Evolutionary conservation across 2,113 vertebrate genomes (phyloP), one percentile per base, ranked within the genome.

Genomic region (Sinocyclocheilus maitianheensis): DNA sequence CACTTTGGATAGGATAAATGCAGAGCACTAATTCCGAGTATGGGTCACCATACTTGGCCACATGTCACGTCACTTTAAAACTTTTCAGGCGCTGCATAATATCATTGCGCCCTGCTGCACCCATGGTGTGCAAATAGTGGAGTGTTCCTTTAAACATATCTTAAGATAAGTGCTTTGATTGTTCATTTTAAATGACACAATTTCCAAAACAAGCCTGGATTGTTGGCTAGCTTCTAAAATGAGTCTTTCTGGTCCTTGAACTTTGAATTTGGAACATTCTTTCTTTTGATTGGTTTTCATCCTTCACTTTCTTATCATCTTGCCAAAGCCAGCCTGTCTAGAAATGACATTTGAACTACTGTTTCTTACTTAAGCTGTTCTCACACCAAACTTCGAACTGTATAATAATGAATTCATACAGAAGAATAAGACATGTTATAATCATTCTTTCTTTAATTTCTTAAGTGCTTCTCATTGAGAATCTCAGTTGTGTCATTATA

Each of bases 251-350:
- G 24, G 4, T 81, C 58, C 34, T 11, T 65, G 18, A 62, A 79
- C 53, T 62, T 46, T 77, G 2, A 12, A 63, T 58, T 78, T 60
- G 37, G 7, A 46, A 14, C 62, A 30, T 67, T 67, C 62, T 81
- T 81, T 30, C 30, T 55, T 77, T 77, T 40, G 30, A 80, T 14
- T 43, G 58, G 77, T 40, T 63, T n/a, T 80, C 77, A 46, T 80
- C 34, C 22, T 6, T 80, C 24, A 51, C n/a, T 67, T 22, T 46
- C 16, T 12, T 67, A 3, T 51, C 14, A 30, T 67, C 43, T 48
- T 51, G n/a, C 14, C 43, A 67, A 81, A 81, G 40, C 40, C 16
- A 24, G 24, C 3, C 30, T 34, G 30, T 34, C 30, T 34, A 34
- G 30, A 34, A 34, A 34, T 34, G 30, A 34, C 30, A 34, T 34